phyloP scores from a whole-genome alignment of 1,140 invertebrate species.

The Ctenoplectra terminalis region DNA sequence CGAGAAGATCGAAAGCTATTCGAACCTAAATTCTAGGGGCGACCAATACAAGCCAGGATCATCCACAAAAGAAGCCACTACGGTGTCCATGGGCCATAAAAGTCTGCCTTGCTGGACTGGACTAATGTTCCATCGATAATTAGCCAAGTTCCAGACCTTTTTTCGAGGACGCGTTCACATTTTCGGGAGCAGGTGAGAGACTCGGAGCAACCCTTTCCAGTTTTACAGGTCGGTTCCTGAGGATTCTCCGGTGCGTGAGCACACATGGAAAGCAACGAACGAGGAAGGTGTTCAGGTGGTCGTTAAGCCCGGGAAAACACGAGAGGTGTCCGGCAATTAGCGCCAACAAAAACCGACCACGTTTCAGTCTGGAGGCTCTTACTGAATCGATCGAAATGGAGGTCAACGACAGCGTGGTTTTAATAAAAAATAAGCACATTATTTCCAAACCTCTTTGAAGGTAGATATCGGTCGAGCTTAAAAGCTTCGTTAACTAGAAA shows the following conservation, averaged over 20 bases:
- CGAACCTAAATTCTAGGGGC: not conserved
- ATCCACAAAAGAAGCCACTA: slow-evolving; percentile 5
- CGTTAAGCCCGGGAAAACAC: slow-evolving; percentile 55
- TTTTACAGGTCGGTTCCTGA: not conserved
- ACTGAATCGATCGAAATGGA: slow-evolving; percentile 13
- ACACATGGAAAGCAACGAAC: not conserved
- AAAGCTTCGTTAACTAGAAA: too few species aligned
- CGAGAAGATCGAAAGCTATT: not conserved
- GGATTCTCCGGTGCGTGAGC: not conserved
- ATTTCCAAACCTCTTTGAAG: too few species aligned
- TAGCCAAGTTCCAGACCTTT: slow-evolving; percentile 31
- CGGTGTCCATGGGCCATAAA: slow-evolving; percentile 32
- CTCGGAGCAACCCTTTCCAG: not conserved
- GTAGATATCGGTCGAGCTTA: too few species aligned
- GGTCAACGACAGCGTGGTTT: not conserved
- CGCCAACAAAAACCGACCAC: slow-evolving; percentile 52
- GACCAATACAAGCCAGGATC: not conserved
- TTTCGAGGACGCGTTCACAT: not conserved
- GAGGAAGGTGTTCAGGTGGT: slow-evolving; percentile 48
- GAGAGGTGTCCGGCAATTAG: slow-evolving; percentile 67
- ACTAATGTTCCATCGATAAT: slow-evolving; percentile 44
- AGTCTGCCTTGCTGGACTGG: not conserved
- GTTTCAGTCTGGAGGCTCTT: slow-evolving; percentile 22
- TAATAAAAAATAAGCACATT: too few species aligned
- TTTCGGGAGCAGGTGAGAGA: slow-evolving; percentile 46